Evolutionary conservation across 2,113 vertebrate species (phyloP).

Genomic region (Turdus rufiventris): DNA sequence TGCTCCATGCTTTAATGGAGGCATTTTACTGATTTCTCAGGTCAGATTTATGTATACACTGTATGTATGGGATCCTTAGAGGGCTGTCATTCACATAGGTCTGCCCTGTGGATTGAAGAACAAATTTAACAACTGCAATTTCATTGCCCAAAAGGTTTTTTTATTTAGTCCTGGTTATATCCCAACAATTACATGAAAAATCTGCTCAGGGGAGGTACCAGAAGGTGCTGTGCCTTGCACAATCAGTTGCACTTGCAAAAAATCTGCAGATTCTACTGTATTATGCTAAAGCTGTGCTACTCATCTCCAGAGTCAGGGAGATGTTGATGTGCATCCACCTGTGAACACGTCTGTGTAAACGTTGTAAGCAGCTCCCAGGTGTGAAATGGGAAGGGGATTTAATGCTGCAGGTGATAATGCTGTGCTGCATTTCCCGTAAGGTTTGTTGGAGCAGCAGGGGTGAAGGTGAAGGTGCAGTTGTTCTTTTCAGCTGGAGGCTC

Average conservation of each 20-base stretch:
- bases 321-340: not conserved
- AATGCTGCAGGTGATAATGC: not conserved
- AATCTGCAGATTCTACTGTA: not conserved
- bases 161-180: not conserved
- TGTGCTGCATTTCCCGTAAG: not conserved
- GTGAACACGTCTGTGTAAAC: not conserved
- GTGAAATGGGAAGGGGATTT: not conserved
- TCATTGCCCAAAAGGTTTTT: not conserved
- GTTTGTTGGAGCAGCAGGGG: not conserved
- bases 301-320: accelerated
- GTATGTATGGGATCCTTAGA: not conserved
- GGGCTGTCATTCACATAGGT: not conserved
- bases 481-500: not conserved
- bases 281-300: not conserved
- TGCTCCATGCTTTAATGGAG: not conserved
- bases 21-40: not conserved
- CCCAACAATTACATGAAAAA: not conserved
- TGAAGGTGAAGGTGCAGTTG: not conserved
- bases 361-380: not conserved
- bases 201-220: not conserved
- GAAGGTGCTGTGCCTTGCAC: not conserved
- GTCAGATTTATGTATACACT: not conserved
- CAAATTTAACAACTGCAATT: not conserved
- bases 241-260: not conserved
- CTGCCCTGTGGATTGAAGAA: not conserved